Conservation (phyloP, 2,797 vertebrate genomes). For the Heterohyrax brucei region DNA sequence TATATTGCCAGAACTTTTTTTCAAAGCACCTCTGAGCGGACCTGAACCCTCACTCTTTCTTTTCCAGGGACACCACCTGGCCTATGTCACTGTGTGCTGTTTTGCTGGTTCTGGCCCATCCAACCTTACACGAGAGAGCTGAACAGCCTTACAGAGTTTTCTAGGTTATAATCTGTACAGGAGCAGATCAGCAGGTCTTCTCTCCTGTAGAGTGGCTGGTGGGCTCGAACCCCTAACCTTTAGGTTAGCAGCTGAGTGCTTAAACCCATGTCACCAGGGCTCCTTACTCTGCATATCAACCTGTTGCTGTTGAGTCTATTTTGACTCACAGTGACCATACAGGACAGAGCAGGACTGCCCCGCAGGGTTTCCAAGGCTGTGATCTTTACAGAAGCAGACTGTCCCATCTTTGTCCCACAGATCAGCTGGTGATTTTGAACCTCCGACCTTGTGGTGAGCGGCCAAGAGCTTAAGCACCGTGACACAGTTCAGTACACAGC, state of each 20-base stretch:
- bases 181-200: neutral
- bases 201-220: neutral
- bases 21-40: neutral
- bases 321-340: no score
- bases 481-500: neutral
- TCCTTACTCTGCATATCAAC: no score
- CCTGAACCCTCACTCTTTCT: neutral
- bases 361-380: no score
- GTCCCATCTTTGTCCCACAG: no score
- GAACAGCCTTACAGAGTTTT: neutral
- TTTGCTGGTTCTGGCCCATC: neutral
- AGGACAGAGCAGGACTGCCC: no score
- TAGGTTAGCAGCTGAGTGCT: neutral
- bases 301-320: no score
- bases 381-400: no score
- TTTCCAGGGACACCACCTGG: neutral
- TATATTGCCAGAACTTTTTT: neutral
- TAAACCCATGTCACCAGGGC: neutral
- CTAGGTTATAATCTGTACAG: neutral
- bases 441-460: no score
- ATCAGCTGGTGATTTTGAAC: no score
- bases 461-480: no score
- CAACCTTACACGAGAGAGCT: neutral
- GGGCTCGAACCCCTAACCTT: neutral
- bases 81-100: neutral